phyloP scores from a whole-genome alignment of 2,888 invertebrate species.

The Lasius platythorax region DNA sequence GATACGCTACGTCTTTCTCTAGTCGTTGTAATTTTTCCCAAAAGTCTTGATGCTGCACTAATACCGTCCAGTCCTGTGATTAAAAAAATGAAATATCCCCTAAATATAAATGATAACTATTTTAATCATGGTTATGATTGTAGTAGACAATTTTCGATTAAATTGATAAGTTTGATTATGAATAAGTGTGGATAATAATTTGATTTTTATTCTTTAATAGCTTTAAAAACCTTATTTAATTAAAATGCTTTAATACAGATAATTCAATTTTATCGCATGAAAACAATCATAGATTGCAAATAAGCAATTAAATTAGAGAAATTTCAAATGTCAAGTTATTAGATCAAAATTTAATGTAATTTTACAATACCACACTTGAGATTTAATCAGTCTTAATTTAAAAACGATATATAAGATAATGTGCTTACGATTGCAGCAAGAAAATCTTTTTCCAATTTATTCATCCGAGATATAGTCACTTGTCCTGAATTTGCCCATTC shows the following conservation, averaged over 20 bases:
- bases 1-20: conserved; percentile 91
- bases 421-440: conserved; percentile 94
- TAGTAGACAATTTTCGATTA: neutral
- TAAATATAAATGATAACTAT: neutral
- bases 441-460: conserved; percentile 95
- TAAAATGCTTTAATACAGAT: neutral
- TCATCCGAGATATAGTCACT: conserved; percentile 91
- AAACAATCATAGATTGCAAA: neutral
- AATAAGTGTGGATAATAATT: neutral
- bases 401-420: neutral
- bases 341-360: neutral
- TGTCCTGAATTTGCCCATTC: conserved; percentile 97
- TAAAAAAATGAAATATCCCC: neutral
- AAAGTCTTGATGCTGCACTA: conserved; percentile 92
- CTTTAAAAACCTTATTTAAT: neutral
- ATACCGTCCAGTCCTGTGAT: conserved; percentile 94
- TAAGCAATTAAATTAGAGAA: neutral
- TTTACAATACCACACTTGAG: too few species aligned
- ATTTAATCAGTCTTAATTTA: too few species aligned
- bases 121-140: neutral
- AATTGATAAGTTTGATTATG: neutral
- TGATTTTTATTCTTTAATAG: neutral
- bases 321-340: neutral
- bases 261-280: neutral
- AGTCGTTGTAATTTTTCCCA: conserved; percentile 90